phyloP scores from a whole-genome alignment of 2,797 vertebrate genomes.

The Pantherophis alleghaniensis region DNA sequence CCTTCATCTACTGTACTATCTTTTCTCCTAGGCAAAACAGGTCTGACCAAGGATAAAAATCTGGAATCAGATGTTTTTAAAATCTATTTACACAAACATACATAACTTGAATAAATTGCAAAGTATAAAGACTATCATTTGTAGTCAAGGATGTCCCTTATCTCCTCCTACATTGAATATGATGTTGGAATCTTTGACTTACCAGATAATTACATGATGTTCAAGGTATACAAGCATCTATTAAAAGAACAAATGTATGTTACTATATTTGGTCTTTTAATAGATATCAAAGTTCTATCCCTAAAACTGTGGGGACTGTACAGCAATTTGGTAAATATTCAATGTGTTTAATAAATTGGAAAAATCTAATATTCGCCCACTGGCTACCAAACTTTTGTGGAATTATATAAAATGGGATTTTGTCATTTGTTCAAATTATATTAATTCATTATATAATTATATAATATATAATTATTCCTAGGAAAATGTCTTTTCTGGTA shows the following conservation, averaged over 20 bases:
- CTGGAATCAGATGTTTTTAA: neutral
- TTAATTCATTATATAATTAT: neutral
- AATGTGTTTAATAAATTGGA: neutral
- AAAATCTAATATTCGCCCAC: neutral
- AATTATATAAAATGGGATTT: neutral
- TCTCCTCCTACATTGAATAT: neutral
- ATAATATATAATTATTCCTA: neutral
- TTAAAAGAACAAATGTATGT: neutral
- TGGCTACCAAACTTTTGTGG: neutral
- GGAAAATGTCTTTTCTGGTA: neutral
- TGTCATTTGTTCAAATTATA: neutral
- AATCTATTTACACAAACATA: neutral
- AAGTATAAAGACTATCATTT: neutral
- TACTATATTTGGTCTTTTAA: neutral
- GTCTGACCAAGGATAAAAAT: neutral
- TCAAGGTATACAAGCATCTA: neutral
- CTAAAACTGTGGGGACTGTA: neutral
- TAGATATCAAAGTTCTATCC: neutral
- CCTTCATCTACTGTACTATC: neutral
- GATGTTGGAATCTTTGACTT: neutral
- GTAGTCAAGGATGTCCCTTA: neutral
- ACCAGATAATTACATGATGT: neutral
- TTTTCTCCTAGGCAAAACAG: neutral
- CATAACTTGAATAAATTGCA: neutral
- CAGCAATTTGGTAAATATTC: neutral